Conservation (phyloP, 1,140 invertebrate species). For the Antheraea pernyi region DNA sequence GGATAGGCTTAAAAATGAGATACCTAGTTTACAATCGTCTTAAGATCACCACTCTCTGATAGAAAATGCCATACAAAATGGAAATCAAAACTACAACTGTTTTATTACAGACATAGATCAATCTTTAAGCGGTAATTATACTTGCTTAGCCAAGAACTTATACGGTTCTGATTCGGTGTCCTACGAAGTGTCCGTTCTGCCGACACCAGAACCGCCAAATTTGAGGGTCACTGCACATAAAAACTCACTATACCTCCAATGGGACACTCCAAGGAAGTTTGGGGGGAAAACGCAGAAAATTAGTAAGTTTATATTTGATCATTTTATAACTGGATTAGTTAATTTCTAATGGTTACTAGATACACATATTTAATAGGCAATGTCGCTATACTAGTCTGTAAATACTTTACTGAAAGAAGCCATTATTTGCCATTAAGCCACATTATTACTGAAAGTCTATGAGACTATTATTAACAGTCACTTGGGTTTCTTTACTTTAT, state of each 20-base stretch:
- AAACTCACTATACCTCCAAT: conserved; percentile 81
- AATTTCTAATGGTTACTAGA: no score
- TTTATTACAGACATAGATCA: conserved; percentile 76
- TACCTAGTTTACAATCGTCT: no score
- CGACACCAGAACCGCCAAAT: conserved; percentile 84
- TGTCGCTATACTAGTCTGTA: no score
- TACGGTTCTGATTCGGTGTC: conserved; percentile 91
- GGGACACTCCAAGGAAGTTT: conserved; percentile 77
- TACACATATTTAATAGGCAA: no score
- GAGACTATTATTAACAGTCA: no score
- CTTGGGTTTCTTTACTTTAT: no score
- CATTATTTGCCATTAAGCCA: no score
- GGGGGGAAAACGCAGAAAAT: conserved; percentile 58
- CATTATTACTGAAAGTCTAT: no score
- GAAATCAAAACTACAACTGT: neutral
- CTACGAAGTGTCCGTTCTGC: conserved; percentile 88
- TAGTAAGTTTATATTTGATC: conserved; percentile 37
- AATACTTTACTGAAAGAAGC: no score
- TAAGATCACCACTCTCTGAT: no score
- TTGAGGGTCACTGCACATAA: conserved; percentile 83
- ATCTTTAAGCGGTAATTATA: conserved; percentile 89
- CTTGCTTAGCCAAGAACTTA: conserved; percentile 90
- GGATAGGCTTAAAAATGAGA: no score
- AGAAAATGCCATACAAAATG: neutral
- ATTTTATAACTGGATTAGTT: no score